Base-by-base conservation (phyloP, 2,888 invertebrate species). In the Azorinus chamasolen region DNA sequence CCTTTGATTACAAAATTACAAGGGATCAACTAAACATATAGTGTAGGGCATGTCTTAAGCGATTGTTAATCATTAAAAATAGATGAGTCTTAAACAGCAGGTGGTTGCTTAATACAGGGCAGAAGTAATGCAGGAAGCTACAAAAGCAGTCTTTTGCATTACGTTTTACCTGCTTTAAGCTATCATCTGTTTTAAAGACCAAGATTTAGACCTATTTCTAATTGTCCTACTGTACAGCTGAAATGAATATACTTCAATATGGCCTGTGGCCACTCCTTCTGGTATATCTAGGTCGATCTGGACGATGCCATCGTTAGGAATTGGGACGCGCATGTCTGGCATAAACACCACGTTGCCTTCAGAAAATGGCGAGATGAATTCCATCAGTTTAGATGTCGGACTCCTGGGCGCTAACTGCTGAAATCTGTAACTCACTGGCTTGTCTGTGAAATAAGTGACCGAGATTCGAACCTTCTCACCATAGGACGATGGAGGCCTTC, bases 391-490 rank as follows among this genome's bases (percentile, higher is more conserved):
- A n/a, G 65, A 65, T 1, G 66, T 32, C 0, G 71, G 71, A 27
- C 51, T 65, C 24, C 45, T 61, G n/a, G 76, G 76, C n/a, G 71
- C 41, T 2, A 22, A 6, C 41, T 43, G 51, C 22, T 55, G 43
- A 39, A 53, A 57, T 22, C 50, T 14, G 10, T 39, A 71, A 62
- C 22, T 74, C 32, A 32, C 32, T 32, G 59, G 68, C 39, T 41
- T 66, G n/a, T 79, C 53, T 10, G 86, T 84, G 6, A 86, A 72
- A 69, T 84, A 87, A 8, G 79, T 85, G 0, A 85, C 81, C 0
- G 61, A 63, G 46, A 86, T 68, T 5, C 71, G 73, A 2, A 81
- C 64, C 12, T 75, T 24, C 0, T 69, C 71, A 0, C 73, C 71
- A 18, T 68, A 57, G 16, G 66, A 53, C 6, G 62, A 43, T n/a